These are phyloP conservation scores for Euura saliciscinereae DNA, from an alignment of 1,140 invertebrate genomes.

Conservation along the genomic window DNA sequence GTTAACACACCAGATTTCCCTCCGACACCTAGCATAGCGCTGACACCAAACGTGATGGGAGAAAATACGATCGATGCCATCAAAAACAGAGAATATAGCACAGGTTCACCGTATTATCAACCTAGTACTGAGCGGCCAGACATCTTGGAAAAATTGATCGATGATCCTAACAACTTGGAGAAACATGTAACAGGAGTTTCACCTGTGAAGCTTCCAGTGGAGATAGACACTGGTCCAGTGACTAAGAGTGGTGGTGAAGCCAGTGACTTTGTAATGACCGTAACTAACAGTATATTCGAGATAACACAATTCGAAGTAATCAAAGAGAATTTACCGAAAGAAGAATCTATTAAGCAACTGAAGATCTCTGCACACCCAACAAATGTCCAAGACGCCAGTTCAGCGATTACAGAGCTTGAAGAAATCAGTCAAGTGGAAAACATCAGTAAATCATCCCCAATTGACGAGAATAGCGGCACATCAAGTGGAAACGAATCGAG, in stretches of 20 bases:
- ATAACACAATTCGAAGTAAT: conserved; percentile 56
- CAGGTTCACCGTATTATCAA: conserved; percentile 47
- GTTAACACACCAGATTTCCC: conserved; percentile 53
- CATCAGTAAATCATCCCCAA: neutral
- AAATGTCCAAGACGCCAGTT: conserved; percentile 16
- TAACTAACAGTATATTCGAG: conserved; percentile 29
- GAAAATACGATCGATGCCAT: conserved; percentile 30
- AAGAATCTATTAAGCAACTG: conserved; percentile 47
- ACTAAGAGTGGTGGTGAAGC: conserved; percentile 4
- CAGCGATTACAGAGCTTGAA: neutral
- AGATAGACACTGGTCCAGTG: neutral
- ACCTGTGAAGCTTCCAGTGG: conserved; percentile 5
- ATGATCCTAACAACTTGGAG: neutral
- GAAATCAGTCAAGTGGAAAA: neutral
- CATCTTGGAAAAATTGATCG: neutral
- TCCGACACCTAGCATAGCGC: conserved; percentile 45
- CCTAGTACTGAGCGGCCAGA: conserved; percentile 30
- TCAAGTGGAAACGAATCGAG: neutral
- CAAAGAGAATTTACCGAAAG: conserved; percentile 50
- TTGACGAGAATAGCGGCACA: neutral
- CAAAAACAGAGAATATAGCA: conserved; percentile 31
- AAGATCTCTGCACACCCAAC: conserved; percentile 42
- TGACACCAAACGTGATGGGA: conserved; percentile 43
- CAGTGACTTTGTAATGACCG: conserved; percentile 11
- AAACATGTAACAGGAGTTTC: neutral